A percentile compares a stretch with the other conserved stretches of the same genome.
Conservation (phyloP, 2,888 invertebrate species). For the Gymnosoma rotundatum region DNA sequence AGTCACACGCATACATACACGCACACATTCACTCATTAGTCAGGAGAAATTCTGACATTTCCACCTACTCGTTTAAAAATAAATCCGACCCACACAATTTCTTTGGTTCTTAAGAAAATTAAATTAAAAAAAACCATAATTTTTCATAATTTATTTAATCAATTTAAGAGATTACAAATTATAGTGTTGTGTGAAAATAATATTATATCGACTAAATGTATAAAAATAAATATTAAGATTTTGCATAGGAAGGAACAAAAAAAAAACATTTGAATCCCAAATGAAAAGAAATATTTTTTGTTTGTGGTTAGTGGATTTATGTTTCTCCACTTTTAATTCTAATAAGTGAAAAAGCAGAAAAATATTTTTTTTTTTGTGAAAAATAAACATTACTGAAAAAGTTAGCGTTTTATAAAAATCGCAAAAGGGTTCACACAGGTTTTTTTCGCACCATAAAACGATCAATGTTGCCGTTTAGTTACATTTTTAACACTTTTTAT, state of each 20-base stretch:
- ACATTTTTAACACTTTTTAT: too few relatives aligned
- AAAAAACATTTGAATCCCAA: too few relatives aligned
- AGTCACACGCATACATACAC: not conserved
- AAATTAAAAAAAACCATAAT: conserved; percentile 1
- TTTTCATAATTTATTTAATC: conserved; percentile 30
- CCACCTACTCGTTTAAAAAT: conserved; percentile 51
- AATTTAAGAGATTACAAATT: conserved; percentile 22
- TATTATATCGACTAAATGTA: conserved; percentile 10
- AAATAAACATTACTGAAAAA: too few relatives aligned
- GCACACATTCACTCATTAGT: not conserved
- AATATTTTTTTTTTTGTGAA: too few relatives aligned
- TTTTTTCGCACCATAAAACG: too few relatives aligned
- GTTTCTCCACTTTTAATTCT: too few relatives aligned
- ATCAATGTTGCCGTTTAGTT: too few relatives aligned
- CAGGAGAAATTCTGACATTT: conserved; percentile 42
- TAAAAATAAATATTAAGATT: not conserved
- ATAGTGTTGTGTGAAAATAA: conserved; percentile 36
- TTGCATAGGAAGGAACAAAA: not conserved
- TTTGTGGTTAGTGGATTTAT: too few relatives aligned
- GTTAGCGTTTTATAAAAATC: not conserved
- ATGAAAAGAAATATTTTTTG: too few relatives aligned
- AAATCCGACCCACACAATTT: conserved; percentile 51
- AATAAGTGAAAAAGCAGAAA: too few relatives aligned
- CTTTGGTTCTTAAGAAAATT: conserved; percentile 23
- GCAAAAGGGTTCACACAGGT: not conserved